Base-by-base conservation (phyloP, 2,797 vertebrate species). In the Gymnoscopelus braueri region DNA sequence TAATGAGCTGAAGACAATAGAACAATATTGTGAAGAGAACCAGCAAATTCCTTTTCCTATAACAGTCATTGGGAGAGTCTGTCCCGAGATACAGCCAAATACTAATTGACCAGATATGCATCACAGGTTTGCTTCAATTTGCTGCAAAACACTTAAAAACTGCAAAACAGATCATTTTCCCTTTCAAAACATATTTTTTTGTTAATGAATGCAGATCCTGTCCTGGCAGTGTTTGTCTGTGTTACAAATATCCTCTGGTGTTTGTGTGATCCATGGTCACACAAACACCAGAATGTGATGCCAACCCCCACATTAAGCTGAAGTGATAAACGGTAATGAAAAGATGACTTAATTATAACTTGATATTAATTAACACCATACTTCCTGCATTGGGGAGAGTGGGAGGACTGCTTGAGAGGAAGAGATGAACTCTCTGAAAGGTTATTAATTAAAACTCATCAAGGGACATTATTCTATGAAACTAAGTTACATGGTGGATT, bases 391-490 rank as follows among this genome's bases (percentile, higher is more conserved):
- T 51, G 67, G 0, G 3, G 65, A 69, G 55, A 26, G 55, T 5
- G 2, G 19, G 57, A 0, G 3, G 74, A 64, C 54, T 1, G 2
- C 77, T 80, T 68, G 68, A 65, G 60, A 82, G 54, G 65, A 81
- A 58, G 26, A 74, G 55, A 65, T 61, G 63, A 56, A 70, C 54
- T 72, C 49, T 59, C 12, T 52, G 59, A 68, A 85, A 85, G 69
- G 69, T 78, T 77, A 75, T 83, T 82, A 74, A 77, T 79, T 78
- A 76, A 66, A 80, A 63, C 52, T 44, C 54, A 76, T 69, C 72
- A 61, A 68, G 51, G 60, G 47, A 13, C 58, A 71, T 69, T 69
- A 69, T 67, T 63, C 15, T 59, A 13, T 66, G 44, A 49, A 61
- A 64, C 23, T 72, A 65, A 67, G 50, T 47, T 13, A 26, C 44